These are phyloP conservation scores for Leptinotarsa haldemani DNA, from an alignment of 2,888 invertebrate species.

Conservation along the genomic window DNA sequence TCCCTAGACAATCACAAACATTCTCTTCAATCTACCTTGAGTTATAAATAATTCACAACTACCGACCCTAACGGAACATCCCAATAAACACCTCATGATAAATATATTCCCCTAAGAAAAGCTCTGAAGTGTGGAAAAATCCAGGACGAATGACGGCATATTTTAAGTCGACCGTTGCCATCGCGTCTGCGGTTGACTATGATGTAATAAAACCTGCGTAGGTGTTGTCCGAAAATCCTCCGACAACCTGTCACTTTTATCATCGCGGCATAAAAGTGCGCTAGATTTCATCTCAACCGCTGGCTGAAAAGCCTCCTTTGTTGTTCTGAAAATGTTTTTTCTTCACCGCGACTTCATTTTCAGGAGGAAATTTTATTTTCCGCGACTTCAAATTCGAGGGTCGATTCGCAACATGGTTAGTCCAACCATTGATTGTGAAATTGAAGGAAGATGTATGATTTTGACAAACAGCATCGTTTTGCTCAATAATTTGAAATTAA, in stretches of 20 bases:
- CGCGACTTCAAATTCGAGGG: not conserved
- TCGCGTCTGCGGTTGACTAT: slow-evolving; percentile 55
- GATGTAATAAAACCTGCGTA: slow-evolving; percentile 57
- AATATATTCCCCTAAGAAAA: slow-evolving; percentile 5
- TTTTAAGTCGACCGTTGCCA: slow-evolving; percentile 44
- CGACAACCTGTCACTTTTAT: slow-evolving; percentile 26
- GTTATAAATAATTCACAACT: slow-evolving; percentile 1
- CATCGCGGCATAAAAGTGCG: slow-evolving; percentile 4
- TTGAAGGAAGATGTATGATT: too few species aligned
- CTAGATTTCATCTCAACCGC: not conserved
- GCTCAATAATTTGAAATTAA: too few species aligned
- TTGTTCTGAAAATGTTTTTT: not conserved
- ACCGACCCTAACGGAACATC: slow-evolving; percentile 8
- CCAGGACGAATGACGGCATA: slow-evolving; percentile 33
- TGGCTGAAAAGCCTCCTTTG: not conserved
- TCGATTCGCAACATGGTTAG: too few species aligned
- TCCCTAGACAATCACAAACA: slow-evolving; percentile 1
- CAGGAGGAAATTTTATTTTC: not conserved
- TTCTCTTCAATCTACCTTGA: not conserved
- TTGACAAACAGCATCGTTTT: too few species aligned
- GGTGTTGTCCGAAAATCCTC: slow-evolving; percentile 42
- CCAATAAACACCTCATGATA: slow-evolving; percentile 12
- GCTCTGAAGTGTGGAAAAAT: slow-evolving; percentile 25
- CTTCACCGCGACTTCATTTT: not conserved
- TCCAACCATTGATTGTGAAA: too few species aligned